A percentile compares a stretch with the other conserved stretches of the same genome.
These are phyloP conservation scores for Xiphophorus hellerii DNA, from an alignment of 2,113 vertebrate genomes.

Conservation along the genomic window DNA sequence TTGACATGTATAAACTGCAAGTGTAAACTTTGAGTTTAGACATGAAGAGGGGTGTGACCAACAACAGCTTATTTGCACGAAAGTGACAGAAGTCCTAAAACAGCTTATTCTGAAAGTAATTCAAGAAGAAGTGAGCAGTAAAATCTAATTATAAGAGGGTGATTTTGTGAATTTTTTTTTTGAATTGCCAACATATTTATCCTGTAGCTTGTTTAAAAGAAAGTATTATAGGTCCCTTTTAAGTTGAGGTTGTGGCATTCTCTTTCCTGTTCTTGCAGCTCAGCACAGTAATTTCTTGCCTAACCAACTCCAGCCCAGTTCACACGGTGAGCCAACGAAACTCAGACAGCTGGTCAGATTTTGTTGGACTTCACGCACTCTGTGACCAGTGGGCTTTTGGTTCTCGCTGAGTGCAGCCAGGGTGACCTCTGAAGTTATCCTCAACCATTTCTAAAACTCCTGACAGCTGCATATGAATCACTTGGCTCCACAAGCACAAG, in stretches of 20 bases:
- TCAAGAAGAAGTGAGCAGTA: too few relatives aligned
- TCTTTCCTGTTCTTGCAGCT: constrained; percentile 1
- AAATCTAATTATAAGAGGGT: too few relatives aligned
- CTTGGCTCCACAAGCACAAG: constrained; percentile 32
- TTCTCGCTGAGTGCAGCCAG: constrained; percentile 32
- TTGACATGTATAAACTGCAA: too few relatives aligned
- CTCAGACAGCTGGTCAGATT: constrained; percentile 59
- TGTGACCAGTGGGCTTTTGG: constrained; percentile 55
- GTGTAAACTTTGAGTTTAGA: too few relatives aligned
- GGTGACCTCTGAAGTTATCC: constrained; percentile 56
- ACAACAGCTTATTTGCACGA: too few relatives aligned
- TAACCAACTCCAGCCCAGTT: constrained; percentile 23
- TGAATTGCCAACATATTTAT: too few relatives aligned
- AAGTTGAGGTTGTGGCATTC: background rate
- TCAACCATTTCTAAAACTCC: constrained; percentile 35
- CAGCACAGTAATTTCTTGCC: constrained; percentile 13
- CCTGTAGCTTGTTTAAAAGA: too few relatives aligned
- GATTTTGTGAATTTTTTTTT: too few relatives aligned
- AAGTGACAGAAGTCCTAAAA: too few relatives aligned
- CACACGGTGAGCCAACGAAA: constrained; percentile 39
- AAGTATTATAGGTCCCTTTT: too few relatives aligned
- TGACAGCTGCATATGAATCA: constrained; percentile 60
- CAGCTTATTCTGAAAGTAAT: too few relatives aligned
- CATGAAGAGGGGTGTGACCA: too few relatives aligned
- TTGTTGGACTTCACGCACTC: constrained; percentile 40